Conservation (phyloP, 2,888 invertebrate genomes). For the Leptinotarsa tumamoca region DNA sequence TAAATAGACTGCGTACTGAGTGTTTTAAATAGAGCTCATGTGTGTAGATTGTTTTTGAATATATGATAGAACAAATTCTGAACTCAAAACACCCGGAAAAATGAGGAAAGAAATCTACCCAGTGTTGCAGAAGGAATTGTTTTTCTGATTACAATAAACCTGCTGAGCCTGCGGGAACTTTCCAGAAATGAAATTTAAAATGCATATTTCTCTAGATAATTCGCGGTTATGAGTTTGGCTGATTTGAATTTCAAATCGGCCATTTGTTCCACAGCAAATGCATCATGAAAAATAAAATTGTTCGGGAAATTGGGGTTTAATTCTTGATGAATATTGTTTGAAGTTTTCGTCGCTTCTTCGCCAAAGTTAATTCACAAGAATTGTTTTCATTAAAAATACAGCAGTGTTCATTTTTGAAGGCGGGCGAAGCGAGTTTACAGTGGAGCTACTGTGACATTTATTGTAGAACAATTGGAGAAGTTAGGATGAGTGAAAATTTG, state of each 20-base stretch:
- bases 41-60: too few species aligned
- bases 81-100: too few species aligned
- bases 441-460: not conserved
- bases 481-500: too few species aligned
- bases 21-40: not conserved
- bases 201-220: slow-evolving; percentile 14
- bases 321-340: slow-evolving; percentile 14
- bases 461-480: too few species aligned
- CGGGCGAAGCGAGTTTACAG: not conserved
- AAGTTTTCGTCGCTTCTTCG: slow-evolving; percentile 4
- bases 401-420: not conserved
- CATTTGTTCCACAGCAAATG: slow-evolving; percentile 8
- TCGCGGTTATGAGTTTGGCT: not conserved
- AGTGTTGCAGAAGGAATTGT: not conserved
- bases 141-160: slow-evolving; percentile 2
- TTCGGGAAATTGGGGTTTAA: slow-evolving; percentile 11
- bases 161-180: not conserved
- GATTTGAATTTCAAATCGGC: slow-evolving; percentile 14
- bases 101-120: too few species aligned
- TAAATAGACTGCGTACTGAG: too few species aligned
- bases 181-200: slow-evolving; percentile 11
- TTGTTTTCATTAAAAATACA: slow-evolving; percentile 14
- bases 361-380: not conserved
- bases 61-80: too few species aligned
- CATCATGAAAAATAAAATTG: slow-evolving; percentile 14